These are phyloP conservation scores for Argyresthia albistria DNA, from an alignment of 2,888 invertebrate genomes.

Conservation along the genomic window DNA sequence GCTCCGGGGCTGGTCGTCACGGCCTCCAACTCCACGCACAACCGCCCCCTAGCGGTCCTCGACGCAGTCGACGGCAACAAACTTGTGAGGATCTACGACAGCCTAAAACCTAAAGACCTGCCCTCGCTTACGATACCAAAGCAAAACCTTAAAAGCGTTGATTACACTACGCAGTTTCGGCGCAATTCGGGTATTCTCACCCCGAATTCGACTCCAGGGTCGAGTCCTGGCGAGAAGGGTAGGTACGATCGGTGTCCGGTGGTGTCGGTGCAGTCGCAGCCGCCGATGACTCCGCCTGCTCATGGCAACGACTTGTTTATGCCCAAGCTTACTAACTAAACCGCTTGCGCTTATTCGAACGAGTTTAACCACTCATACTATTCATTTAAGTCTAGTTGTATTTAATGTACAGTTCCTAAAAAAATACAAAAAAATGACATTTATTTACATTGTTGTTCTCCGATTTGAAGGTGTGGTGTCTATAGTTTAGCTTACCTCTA, in stretches of 20 bases:
- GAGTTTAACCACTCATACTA: constrained; percentile 45
- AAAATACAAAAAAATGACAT: constrained; percentile 26
- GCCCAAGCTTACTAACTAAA: neutral
- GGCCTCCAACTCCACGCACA: constrained; percentile 36
- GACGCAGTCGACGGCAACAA: constrained; percentile 43
- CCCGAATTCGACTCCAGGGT: constrained; percentile 56
- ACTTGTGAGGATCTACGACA: constrained; percentile 57
- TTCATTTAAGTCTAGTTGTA: constrained; percentile 22
- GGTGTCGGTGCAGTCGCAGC: constrained; percentile 37
- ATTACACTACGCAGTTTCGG: constrained; percentile 21
- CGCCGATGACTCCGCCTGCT: constrained; percentile 16
- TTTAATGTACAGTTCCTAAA: constrained; percentile 47
- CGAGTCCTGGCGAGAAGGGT: constrained; percentile 36
- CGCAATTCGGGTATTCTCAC: constrained; percentile 55
- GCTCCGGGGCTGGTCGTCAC: constrained; percentile 48
- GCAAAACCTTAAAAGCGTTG: constrained; percentile 39
- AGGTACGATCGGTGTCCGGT: constrained; percentile 38
- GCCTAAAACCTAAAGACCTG: constrained; percentile 46
- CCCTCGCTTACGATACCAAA: constrained; percentile 54
- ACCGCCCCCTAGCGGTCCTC: constrained; percentile 27
- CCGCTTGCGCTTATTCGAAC: constrained; percentile 13
- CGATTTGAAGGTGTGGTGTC: neutral
- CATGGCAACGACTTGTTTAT: constrained; percentile 19
- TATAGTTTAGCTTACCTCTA: constrained; percentile 15
- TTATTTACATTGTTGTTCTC: constrained; percentile 12